These are phyloP conservation scores for Coluber constrictor DNA, from an alignment of 2,797 vertebrate genomes.

Conservation along the genomic window DNA sequence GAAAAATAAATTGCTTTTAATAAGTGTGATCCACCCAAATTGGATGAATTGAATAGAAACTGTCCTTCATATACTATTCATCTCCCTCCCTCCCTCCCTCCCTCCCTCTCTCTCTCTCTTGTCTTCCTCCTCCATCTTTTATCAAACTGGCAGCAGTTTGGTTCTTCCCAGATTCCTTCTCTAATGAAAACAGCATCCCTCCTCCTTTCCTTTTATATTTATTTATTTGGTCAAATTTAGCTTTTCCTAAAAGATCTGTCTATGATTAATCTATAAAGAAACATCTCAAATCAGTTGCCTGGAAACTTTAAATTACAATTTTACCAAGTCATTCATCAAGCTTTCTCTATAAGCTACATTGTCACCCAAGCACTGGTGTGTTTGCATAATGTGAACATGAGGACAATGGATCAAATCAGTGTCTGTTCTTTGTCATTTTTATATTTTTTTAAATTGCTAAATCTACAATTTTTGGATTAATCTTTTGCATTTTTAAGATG, in stretches of 20 bases:
- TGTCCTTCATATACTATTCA: too few species aligned
- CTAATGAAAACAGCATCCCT: neutral
- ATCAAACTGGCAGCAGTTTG: neutral
- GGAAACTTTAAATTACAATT: neutral
- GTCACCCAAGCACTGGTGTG: neutral
- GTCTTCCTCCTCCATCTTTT: neutral
- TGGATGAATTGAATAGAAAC: too few species aligned
- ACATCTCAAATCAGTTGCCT: neutral
- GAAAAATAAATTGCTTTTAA: too few species aligned
- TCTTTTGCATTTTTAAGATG: neutral
- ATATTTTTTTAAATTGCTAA: neutral
- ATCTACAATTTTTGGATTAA: neutral
- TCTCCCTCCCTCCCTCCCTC: too few species aligned
- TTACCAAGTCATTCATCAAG: neutral
- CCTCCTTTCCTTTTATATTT: neutral
- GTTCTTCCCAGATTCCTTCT: neutral
- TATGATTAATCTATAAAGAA: neutral
- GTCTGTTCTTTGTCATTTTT: neutral
- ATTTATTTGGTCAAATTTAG: neutral
- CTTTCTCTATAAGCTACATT: neutral
- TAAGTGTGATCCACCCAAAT: too few species aligned
- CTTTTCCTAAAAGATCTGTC: neutral
- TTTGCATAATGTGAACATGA: neutral
- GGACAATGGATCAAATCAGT: neutral
- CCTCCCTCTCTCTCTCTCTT: neutral